phyloP scores from a whole-genome alignment of 2,888 invertebrate genomes.

The Eutolmus rufibarbis region DNA sequence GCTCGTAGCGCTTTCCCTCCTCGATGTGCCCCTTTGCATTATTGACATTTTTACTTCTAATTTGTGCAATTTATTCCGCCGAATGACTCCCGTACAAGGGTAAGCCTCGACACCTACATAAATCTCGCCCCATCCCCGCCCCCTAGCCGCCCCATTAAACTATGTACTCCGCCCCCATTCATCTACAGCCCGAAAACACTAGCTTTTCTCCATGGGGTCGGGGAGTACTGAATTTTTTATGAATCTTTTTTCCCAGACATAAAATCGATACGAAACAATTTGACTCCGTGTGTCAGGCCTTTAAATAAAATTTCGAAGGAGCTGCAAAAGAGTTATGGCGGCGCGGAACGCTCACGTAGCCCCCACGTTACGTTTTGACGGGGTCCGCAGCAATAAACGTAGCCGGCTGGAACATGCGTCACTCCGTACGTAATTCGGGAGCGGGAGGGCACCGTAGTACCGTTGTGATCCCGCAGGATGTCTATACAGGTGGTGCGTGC shows the following conservation, averaged over 20 bases:
- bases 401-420: background rate
- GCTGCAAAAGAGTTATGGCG: background rate
- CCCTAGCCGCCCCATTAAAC: background rate
- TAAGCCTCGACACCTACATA: background rate
- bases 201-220: background rate
- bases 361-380: background rate
- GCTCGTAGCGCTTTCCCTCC: background rate
- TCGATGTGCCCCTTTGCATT: background rate
- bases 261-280: slow-evolving; percentile 30
- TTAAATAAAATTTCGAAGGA: slow-evolving; percentile 17
- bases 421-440: background rate
- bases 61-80: slow-evolving; percentile 18
- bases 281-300: slow-evolving; percentile 17
- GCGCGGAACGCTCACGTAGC: background rate
- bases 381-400: background rate
- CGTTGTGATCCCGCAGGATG: background rate
- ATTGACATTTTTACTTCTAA: slow-evolving; percentile 19
- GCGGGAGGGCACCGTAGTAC: background rate
- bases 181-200: background rate
- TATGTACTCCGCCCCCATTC: background rate
- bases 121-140: background rate
- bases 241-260: slow-evolving; percentile 24
- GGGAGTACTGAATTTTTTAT: slow-evolving; percentile 29
- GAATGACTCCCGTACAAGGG: background rate
- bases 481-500: background rate